Percentiles rank a stretch among this genome's conserved stretches.
These are phyloP conservation scores for Tenrec ecaudatus DNA, from an alignment of 2,113 vertebrate species.

Conservation along the genomic window DNA sequence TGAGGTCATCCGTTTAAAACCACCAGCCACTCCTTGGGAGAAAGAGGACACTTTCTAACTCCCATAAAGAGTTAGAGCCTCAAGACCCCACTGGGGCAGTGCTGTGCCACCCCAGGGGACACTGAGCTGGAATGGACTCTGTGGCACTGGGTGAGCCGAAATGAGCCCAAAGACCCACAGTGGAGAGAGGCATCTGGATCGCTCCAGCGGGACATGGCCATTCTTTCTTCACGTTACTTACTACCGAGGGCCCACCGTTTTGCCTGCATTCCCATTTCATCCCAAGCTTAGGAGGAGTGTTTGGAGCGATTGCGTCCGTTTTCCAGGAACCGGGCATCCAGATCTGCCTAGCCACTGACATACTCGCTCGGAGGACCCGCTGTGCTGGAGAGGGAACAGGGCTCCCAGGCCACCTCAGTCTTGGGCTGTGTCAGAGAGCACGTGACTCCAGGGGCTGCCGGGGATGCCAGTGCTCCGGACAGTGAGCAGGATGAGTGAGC, in stretches of 20 bases:
- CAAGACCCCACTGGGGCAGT: no score
- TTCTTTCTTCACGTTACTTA: neutral
- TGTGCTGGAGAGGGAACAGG: accelerated
- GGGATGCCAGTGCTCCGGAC: neutral
- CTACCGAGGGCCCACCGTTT: neutral
- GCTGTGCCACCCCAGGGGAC: no score
- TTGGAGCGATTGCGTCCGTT: neutral
- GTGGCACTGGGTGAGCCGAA: no score
- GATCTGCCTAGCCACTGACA: neutral
- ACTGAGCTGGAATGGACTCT: no score
- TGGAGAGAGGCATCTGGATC: neutral
- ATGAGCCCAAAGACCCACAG: no score
- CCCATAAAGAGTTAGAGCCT: no score
- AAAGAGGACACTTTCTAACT: no score
- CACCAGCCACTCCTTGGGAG: no score
- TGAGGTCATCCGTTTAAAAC: no score
- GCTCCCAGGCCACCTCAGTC: neutral
- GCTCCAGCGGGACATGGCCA: neutral
- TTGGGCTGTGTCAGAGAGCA: neutral
- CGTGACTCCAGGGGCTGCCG: neutral
- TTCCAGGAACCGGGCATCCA: no score
- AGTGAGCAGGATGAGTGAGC: neutral
- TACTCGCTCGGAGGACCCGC: neutral
- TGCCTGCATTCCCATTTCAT: neutral
- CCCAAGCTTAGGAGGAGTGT: neutral